Evolutionary conservation across 2,888 invertebrate genomes (phyloP).

Genomic region (Cataglyphis cursor): DNA sequence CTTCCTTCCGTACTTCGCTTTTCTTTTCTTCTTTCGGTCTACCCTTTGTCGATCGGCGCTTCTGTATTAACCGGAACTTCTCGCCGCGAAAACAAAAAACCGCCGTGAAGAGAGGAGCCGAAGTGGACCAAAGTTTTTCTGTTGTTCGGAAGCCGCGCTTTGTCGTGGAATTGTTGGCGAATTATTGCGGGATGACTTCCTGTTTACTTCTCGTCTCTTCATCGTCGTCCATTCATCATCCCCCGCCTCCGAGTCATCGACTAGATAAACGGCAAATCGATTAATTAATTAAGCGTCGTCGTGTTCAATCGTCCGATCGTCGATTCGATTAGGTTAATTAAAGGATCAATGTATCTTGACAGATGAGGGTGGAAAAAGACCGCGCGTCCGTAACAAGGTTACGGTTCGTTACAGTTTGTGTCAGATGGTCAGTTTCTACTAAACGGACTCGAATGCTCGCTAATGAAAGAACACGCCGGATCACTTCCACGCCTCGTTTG

Average conservation of each 20-base stretch:
- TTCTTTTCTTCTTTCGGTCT: slow-evolving; percentile 15
- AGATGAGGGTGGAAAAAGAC: slow-evolving; percentile 50
- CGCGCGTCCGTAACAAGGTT: slow-evolving; percentile 24
- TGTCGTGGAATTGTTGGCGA: slow-evolving; percentile 25
- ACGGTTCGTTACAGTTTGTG: slow-evolving; percentile 63
- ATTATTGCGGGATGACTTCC: slow-evolving; percentile 20
- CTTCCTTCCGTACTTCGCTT: slow-evolving; percentile 63
- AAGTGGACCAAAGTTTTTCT: slow-evolving; percentile 40
- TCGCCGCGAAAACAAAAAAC: slow-evolving; percentile 41
- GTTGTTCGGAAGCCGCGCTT: slow-evolving; percentile 45
- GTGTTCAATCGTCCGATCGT: not conserved
- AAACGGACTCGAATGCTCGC: slow-evolving; percentile 67
- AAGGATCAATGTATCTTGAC: slow-evolving; percentile 53
- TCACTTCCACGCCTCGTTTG: slow-evolving; percentile 67
- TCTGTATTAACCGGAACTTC: slow-evolving; percentile 52
- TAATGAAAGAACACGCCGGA: slow-evolving; percentile 69
- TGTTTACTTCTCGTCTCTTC: slow-evolving; percentile 31
- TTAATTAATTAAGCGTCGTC: slow-evolving; percentile 37
- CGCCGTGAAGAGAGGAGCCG: slow-evolving; percentile 23
- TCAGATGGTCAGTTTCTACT: slow-evolving; percentile 73
- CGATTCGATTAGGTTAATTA: slow-evolving; percentile 59
- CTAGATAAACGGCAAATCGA: slow-evolving; percentile 12
- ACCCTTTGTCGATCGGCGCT: slow-evolving; percentile 38
- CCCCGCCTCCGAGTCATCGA: not conserved
- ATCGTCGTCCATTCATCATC: not conserved